Evolutionary conservation across 2,113 vertebrate genomes (phyloP).

Genomic region (Arothron firmamentum): DNA sequence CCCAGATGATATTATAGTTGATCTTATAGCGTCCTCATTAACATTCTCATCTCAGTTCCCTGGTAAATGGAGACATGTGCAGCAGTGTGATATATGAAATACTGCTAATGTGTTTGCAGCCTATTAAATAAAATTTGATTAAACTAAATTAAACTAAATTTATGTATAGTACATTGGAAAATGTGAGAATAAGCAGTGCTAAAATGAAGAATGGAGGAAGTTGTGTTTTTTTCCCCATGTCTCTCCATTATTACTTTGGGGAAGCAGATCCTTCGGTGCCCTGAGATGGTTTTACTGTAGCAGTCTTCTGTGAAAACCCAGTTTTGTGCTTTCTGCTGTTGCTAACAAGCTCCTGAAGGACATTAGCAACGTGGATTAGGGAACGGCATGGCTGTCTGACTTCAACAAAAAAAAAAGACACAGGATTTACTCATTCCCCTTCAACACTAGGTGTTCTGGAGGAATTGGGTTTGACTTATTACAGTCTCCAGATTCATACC

Average conservation of each 20-base stretch:
- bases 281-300: constrained; percentile 50
- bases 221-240: constrained; percentile 33
- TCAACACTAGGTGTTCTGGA: constrained; percentile 33
- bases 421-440: constrained; percentile 48
- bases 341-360: constrained; percentile 57
- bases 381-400: constrained; percentile 48
- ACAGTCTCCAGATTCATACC: constrained; percentile 31
- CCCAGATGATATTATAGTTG: constrained; percentile 40
- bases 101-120: constrained; percentile 24
- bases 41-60: constrained; percentile 15
- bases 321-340: constrained; percentile 42
- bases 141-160: constrained; percentile 9
- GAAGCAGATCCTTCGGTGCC: constrained; percentile 27
- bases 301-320: constrained; percentile 37
- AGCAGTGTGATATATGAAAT: constrained; percentile 24
- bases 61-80: constrained; percentile 47
- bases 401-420: constrained; percentile 34
- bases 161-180: not conserved
- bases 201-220: not conserved
- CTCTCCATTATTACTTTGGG: constrained; percentile 36
- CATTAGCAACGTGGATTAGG: constrained; percentile 42
- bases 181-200: not conserved
- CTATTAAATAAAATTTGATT: no score
- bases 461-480: constrained; percentile 42
- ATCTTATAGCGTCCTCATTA: constrained; percentile 29